Base-by-base conservation (phyloP, 2,113 vertebrate species). In the Clarias macrocephalus region DNA sequence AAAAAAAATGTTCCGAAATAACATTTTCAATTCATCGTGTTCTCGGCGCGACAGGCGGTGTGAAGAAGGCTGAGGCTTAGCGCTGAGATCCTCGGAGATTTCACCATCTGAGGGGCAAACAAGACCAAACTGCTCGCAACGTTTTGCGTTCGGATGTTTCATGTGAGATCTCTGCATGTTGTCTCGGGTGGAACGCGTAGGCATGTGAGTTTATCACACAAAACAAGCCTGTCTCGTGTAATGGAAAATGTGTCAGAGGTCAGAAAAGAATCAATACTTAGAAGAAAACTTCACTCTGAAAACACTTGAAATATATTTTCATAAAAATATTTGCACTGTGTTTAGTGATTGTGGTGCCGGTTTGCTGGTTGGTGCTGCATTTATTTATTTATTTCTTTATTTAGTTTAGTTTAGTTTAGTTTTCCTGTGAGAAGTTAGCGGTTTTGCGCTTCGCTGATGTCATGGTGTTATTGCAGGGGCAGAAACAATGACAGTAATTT, bases 21-120 rank as follows among this genome's bases (percentile, higher is more conserved):
- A 30, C 60, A 77, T 89, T 85, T 87, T 57, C 85, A 56, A 65
- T 88, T 88, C 21, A 56, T 59, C 59, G 18, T 85, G 54, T 57
- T 54, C 65, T 63, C 25, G 11, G 30, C 56, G 80, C 37, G 75
- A 86, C 83, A 72, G 30, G 18, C 59, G 10, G 19, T 63, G n/a
- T 70, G 80, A 54, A 85, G 68, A 60, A 84, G 84, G 75, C 52
- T 57, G 21, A 56, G 76, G 79, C 80, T 86, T 81, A 86, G 76
- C 66, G 37, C 33, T 75, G 68, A 77, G 25, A 28, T 52, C 62
- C 13, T 73, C 37, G 2, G 59, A 73, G 86, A 57, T 70, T 77
- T 86, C 75, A 37, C 42, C 28, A 62, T 63, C 84, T 9, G 83
- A 82, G 77, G n/a, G 70, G 60, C 68, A 48, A 70, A 66, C 56